Evolutionary conservation across 2,888 invertebrate species (phyloP).

Genomic region (Agrochola macilenta): DNA sequence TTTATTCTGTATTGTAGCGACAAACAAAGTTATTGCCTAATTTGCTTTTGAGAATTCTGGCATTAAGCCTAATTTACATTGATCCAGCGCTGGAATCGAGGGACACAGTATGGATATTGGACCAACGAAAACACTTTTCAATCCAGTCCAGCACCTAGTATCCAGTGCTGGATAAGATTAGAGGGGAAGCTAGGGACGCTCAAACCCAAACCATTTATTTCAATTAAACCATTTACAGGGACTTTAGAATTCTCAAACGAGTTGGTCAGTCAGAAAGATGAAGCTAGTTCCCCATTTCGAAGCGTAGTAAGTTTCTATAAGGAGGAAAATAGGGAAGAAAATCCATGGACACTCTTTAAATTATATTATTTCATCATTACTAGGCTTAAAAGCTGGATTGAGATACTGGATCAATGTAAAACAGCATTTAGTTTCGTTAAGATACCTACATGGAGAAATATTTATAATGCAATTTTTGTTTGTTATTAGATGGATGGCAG

Average conservation of each 20-base stretch:
- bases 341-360: not conserved
- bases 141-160: not conserved
- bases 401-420: not conserved
- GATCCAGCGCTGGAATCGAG: not conserved
- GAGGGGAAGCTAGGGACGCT: not conserved
- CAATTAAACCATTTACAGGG: not conserved
- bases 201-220: not conserved
- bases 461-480: conserved; percentile 6
- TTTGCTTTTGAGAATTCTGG: not conserved
- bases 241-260: not conserved
- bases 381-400: not conserved
- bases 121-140: not conserved
- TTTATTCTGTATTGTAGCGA: not conserved
- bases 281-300: not conserved
- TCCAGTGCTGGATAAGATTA: not conserved
- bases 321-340: not conserved
- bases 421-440: not conserved
- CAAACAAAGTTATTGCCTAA: not conserved
- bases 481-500: conserved; percentile 96
- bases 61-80: not conserved
- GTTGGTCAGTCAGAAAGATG: not conserved
- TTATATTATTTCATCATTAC: not conserved
- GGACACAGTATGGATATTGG: not conserved
- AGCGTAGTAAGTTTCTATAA: not conserved
- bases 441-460: not conserved